Evolutionary conservation across 2,797 vertebrate species (phyloP), one percentile per base, ranked within the genome.

Genomic region (Diceros bicornis): DNA sequence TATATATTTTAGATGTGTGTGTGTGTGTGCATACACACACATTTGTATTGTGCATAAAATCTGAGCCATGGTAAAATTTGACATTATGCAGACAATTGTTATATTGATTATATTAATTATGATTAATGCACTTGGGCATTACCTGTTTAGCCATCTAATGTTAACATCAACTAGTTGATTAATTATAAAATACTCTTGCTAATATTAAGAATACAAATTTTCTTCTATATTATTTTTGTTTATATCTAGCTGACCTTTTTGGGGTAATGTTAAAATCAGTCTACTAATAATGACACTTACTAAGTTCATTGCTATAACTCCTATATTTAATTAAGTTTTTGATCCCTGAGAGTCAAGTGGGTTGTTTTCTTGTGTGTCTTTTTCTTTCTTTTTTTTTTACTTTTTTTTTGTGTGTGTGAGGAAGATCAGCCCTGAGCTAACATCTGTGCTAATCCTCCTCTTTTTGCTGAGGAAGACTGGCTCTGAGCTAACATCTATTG

Each of bases 261-360:
- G 17, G 11, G 34, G 8, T 81, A 55, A 18, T 89, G 8, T 93
- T 91, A 96, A 96, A 64, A 95, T 95, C n/a, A 81, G 1, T 41
- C 47, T 83, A 50, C 37, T 72, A 44, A 55, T 61, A 62, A 47
- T 79, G 12, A 71, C 55, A 87, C 25, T 91, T 77, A 4, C 25
- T 81, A 20, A 75, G 14, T 79, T 94, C 32, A 89, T 81, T 89
- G 10, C 4, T 91, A 34, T 71, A 88, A 85, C 0, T 2, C 64
- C 71, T 47, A 50, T 94, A 41, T 89, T 77, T 57, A 82, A 25
- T 79, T 96, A 69, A 62, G 11, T n/a, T 85, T 94, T 92, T 89
- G 37, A 55, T 68, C 7, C 12, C 23, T 52, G 16, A 44, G 34
- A 78, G 55, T 62, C 29, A 85, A 75, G 34, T 59, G 14, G 71